Evolutionary conservation across 2,888 invertebrate genomes (phyloP), one percentile per base, ranked within the genome.

Genomic region (Caenorhabditis macrosperma): DNA sequence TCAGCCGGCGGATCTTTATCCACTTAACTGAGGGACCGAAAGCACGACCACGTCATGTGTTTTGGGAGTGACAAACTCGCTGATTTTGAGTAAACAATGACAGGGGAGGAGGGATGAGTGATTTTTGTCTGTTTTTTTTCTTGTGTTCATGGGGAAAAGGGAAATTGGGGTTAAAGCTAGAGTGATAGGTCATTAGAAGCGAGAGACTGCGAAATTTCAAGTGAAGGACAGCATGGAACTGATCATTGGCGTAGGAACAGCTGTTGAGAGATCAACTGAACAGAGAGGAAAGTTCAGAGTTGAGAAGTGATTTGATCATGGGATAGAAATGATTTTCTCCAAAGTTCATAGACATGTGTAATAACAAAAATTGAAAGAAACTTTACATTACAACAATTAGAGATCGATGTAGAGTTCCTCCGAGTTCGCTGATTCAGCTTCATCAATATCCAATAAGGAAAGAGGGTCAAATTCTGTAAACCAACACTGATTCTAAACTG

Each of bases 21-120:
- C 74, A 74, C 74, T 74, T 66, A 59, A 15, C 59, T 38, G 64
- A 64, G 44, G 69, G 28, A 72, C 63, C 55, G 63, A 74, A 74
- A 74, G 74, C 74, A 74, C 74, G 74, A 74, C 74, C 74, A 74
- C 74, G 74, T 74, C 74, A 74, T 74, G 64, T 74, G 74, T 64
- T 66, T 48, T 71, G 64, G 61, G 64, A 71, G 63, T 59, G 55
- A 74, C 44, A 64, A 72, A 72, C 72, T 64, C 74, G 59, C 63
- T 74, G 57, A 64, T 74, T n/a, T 74, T 59, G 41, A 52, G 74
- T 74, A 22, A 74, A 74, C 64, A 74, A 48, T 50, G 50, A 59
- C 52, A 55, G 46, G 55, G 46, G 63, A 71, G 54, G 72, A 72
- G 55, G 46, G 63, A 71, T 63, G 72, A 72, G 63, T 63, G 72